Percentiles rank a stretch among this genome's conserved stretches.
These are phyloP conservation scores for Perognathus longimembris DNA, from an alignment of 2,113 vertebrate genomes.

Conservation along the genomic window DNA sequence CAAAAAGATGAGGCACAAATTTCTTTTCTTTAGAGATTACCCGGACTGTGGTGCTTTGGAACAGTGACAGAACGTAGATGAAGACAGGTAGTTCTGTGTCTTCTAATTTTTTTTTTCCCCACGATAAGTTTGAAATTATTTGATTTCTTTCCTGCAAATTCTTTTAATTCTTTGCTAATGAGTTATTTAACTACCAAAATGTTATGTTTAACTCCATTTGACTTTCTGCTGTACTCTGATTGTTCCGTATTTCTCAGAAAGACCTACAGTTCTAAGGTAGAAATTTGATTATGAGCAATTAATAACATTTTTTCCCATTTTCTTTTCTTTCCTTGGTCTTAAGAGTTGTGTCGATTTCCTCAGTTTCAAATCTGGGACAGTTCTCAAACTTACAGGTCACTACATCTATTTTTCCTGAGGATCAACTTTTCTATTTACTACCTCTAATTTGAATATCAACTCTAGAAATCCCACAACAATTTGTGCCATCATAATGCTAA, in stretches of 20 bases:
- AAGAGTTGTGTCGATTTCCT: background rate
- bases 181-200: background rate
- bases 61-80: background rate
- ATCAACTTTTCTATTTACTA: slow-evolving; percentile 1
- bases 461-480: slow-evolving; percentile 16
- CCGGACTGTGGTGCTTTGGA: background rate
- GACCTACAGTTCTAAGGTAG: background rate
- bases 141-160: slow-evolving; percentile 18
- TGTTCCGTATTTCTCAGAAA: background rate
- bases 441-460: slow-evolving; percentile 38
- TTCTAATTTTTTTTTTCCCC: background rate
- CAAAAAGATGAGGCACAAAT: background rate
- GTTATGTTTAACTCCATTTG: background rate
- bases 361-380: background rate
- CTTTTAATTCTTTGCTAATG: background rate
- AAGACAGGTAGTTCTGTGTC: background rate
- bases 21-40: background rate
- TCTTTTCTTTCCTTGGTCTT: background rate
- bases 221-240: slow-evolving; percentile 1
- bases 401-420: background rate
- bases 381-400: background rate
- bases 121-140: background rate
- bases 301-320: background rate
- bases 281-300: slow-evolving; percentile 18
- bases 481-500: background rate